phyloP scores from a whole-genome alignment of 2,113 vertebrate species.

The Maccullochella peelii region DNA sequence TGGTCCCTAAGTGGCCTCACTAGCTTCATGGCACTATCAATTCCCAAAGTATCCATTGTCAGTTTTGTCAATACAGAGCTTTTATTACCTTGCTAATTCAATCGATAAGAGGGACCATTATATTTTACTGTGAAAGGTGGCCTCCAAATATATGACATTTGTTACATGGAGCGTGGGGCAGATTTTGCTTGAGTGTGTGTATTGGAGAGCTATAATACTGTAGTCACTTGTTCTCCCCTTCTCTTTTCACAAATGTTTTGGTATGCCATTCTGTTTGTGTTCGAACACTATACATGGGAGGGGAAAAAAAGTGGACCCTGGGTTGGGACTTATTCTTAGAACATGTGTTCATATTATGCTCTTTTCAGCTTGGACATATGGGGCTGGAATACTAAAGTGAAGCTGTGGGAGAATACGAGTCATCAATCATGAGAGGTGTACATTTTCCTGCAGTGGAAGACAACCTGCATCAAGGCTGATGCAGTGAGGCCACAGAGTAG shows the following conservation, averaged over 20 bases:
- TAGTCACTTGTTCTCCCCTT: neutral
- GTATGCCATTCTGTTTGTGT: conserved; percentile 19
- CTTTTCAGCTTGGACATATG: conserved; percentile 48
- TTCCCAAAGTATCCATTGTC: conserved; percentile 70
- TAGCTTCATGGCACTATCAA: conserved; percentile 67
- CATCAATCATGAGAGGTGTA: conserved; percentile 76
- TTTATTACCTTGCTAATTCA: conserved; percentile 77
- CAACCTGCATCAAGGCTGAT: conserved; percentile 66
- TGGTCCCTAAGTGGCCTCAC: conserved; percentile 50
- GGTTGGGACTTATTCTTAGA: conserved; percentile 43
- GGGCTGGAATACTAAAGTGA: conserved; percentile 59
- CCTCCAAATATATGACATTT: conserved; percentile 60
- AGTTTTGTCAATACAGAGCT: conserved; percentile 75
- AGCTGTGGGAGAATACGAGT: conserved; percentile 61
- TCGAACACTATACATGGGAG: neutral
- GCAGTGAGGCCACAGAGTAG: conserved; percentile 51
- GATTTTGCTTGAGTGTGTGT: conserved; percentile 30
- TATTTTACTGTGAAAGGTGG: conserved; percentile 72
- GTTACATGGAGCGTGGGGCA: conserved; percentile 29
- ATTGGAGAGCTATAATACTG: neutral
- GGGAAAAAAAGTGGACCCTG: conserved; percentile 22
- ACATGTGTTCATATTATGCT: conserved; percentile 69
- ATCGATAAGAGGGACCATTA: conserved; percentile 65
- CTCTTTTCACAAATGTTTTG: conserved; percentile 21
- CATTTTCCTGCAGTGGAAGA: conserved; percentile 66